Evolutionary conservation across 2,888 invertebrate genomes (phyloP).

Genomic region (Thecocarcelia acutangulata): DNA sequence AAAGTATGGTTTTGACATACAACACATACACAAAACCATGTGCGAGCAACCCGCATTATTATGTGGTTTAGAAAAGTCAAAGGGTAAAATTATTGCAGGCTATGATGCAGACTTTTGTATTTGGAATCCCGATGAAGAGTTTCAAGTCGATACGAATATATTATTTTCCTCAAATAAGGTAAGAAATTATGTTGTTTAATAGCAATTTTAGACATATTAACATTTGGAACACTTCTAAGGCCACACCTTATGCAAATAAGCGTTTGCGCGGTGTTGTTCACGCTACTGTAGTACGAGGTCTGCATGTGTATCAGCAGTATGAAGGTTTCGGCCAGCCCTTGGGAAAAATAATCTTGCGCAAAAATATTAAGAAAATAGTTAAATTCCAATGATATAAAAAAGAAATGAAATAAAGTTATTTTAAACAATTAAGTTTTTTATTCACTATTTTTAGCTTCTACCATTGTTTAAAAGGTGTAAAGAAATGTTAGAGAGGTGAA

Average conservation of each 20-base stretch:
- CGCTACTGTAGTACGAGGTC: conserved; percentile 86
- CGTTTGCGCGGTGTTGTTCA: conserved; percentile 85
- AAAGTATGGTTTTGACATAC: conserved; percentile 83
- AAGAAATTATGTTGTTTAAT: not conserved
- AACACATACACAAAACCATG: conserved; percentile 84
- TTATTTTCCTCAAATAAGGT: conserved; percentile 87
- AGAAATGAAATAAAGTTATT: too few relatives aligned
- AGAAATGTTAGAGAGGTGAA: too few relatives aligned
- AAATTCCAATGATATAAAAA: conserved; percentile 75
- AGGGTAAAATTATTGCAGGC: conserved; percentile 85
- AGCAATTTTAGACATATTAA: conserved; percentile 73
- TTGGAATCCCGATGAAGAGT: conserved; percentile 86
- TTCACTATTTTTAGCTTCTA: too few relatives aligned
- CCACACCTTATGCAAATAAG: conserved; percentile 86
- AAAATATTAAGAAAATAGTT: conserved; percentile 78
- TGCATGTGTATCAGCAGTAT: conserved; percentile 83
- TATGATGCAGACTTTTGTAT: conserved; percentile 88
- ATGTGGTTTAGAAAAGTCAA: conserved; percentile 84
- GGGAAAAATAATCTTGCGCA: conserved; percentile 79
- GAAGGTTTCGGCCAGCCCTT: conserved; percentile 80
- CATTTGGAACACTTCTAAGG: conserved; percentile 79
- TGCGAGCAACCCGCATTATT: conserved; percentile 85
- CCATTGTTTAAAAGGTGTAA: too few relatives aligned
- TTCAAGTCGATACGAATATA: conserved; percentile 83
- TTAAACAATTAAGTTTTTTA: too few relatives aligned